phyloP scores from a whole-genome alignment of 1,140 invertebrate species.

The Vanessa tameamea region DNA sequence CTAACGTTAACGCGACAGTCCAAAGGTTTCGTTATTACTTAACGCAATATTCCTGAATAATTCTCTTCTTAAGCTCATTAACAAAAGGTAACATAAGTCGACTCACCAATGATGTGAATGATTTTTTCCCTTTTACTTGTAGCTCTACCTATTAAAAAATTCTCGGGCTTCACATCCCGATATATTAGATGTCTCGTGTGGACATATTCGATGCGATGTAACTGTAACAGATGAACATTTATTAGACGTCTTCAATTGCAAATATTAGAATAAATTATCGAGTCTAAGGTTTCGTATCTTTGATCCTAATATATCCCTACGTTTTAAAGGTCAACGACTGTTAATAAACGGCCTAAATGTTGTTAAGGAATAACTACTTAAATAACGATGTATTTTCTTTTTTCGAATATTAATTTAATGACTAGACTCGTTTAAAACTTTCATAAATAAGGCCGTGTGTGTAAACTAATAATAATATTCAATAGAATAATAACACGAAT shows the following conservation, averaged over 20 bases:
- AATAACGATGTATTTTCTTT: too few relatives aligned
- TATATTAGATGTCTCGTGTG: slow-evolving; percentile 99
- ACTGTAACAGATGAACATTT: slow-evolving; percentile 81
- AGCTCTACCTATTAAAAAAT: slow-evolving; percentile 99
- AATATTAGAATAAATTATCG: slow-evolving; percentile 17
- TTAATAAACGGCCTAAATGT: background rate
- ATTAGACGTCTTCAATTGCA: slow-evolving; percentile 22
- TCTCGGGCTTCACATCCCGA: slow-evolving; percentile 99
- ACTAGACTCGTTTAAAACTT: too few relatives aligned
- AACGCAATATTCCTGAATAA: background rate
- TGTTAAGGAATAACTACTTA: too few relatives aligned
- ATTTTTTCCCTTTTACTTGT: slow-evolving; percentile 99
- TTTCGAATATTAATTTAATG: too few relatives aligned
- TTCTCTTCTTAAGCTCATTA: background rate
- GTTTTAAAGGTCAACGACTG: background rate
- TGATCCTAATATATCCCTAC: background rate
- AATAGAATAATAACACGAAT: too few relatives aligned
- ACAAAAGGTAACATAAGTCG: background rate
- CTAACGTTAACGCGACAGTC: background rate
- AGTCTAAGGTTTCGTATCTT: slow-evolving; percentile 5
- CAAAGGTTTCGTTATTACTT: background rate
- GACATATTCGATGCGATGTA: slow-evolving; percentile 99
- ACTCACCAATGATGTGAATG: slow-evolving; percentile 98
- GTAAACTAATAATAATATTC: too few relatives aligned
- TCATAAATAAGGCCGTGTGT: too few relatives aligned